Evolutionary conservation across 2,888 invertebrate genomes (phyloP).

Genomic region (Drosophila antonietae): DNA sequence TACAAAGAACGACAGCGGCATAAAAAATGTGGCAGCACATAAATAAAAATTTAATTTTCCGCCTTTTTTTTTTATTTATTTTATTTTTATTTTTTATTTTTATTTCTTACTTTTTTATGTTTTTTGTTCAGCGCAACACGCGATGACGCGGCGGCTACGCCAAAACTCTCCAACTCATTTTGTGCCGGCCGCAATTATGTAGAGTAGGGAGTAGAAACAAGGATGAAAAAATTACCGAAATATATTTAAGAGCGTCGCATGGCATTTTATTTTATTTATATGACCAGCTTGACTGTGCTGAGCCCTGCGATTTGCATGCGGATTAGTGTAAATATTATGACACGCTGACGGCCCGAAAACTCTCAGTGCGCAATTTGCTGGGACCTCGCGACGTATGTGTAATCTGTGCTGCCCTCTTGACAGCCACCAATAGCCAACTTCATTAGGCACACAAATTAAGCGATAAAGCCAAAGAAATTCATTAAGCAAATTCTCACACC

Average conservation of each 20-base stretch:
- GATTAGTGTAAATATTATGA: conserved; percentile 59
- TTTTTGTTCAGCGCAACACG: conserved; percentile 47
- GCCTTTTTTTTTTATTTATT: conserved; percentile 23
- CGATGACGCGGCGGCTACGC: conserved; percentile 67
- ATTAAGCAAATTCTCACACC: conserved; percentile 70
- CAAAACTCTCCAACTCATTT: conserved; percentile 44
- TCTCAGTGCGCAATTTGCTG: conserved; percentile 47
- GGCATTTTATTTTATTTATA: conserved; percentile 58
- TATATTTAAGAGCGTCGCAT: conserved; percentile 59
- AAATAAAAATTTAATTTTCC: conserved; percentile 78
- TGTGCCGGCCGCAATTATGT: conserved; percentile 61
- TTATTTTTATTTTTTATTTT: conserved; percentile 22
- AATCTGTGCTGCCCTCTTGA: conserved; percentile 56
- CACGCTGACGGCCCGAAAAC: conserved; percentile 38
- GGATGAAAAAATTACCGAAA: conserved; percentile 42
- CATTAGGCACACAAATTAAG: conserved; percentile 77
- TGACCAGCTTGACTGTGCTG: conserved; percentile 49
- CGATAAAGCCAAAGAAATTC: conserved; percentile 75
- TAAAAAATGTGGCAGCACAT: conserved; percentile 75
- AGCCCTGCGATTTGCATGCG: conserved; percentile 42
- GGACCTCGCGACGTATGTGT: conserved; percentile 66
- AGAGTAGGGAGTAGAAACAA: conserved; percentile 48
- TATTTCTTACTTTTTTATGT: conserved; percentile 14
- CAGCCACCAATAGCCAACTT: conserved; percentile 68
- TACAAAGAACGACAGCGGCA: conserved; percentile 54